Evolutionary conservation across 1,140 invertebrate species (phyloP), one percentile per base, ranked within the genome.

Genomic region (Lanistes nyassanus): DNA sequence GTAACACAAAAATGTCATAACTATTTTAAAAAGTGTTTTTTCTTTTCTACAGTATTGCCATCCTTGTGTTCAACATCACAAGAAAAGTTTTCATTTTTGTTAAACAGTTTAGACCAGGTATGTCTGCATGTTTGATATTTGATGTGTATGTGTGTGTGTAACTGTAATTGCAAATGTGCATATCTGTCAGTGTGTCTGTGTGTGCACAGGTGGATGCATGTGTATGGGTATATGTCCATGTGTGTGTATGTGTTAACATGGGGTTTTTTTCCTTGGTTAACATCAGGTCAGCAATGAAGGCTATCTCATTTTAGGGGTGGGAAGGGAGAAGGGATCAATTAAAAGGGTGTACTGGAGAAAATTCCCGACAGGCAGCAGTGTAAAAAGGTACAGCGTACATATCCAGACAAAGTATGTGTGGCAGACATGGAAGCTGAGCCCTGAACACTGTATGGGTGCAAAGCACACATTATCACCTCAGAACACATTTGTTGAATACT

Each of bases 21-120:
- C 34, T 23, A 31, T 29, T 31, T 9, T 42, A n/a, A 67, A 42
- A 69, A 42, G 23, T 42, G 2, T 51, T 53, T 42, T 21, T 51
- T 29, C 67, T 51, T 9, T 72, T 58, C 39, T 72, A n/a, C 70
- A 72, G 70, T 60, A 56, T 72, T 55, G 70, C 70, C n/a, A 60
- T 72, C 36, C 37, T 72, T 9, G 55, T 56, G 4, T 62, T 72
- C 56, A 72, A 72, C 70, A 72, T n/a, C 21, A 60, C 70, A 13
- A 26, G 56, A 42, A 3, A 72, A 60, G 55, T 37, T 4, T 62
- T 72, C 42, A 55, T 72, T 0, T 72, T 72, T 62, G 70, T 72
- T 56, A 60, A 62, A 36, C 70, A 72, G 70, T 72, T 72, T 36
- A 72, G 70, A 62, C 70, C 70, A 31, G 70, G 70, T 72, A 37